Percentiles rank a stretch among this genome's conserved stretches.
These are phyloP conservation scores for Oreohelix idahoensis DNA, from an alignment of 1,140 invertebrate species.

Conservation along the genomic window DNA sequence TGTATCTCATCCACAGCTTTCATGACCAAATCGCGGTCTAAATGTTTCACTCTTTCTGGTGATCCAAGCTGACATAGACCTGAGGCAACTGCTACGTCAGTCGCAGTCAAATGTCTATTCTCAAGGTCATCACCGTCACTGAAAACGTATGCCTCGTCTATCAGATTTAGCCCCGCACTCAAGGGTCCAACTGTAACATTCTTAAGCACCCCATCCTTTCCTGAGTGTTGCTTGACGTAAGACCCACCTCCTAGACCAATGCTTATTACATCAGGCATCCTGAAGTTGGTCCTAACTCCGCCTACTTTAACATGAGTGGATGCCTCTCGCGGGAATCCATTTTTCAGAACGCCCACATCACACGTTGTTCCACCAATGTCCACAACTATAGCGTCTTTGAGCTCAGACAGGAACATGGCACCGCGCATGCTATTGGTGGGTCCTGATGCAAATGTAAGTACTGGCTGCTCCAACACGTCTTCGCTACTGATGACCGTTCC, in stretches of 20 bases:
- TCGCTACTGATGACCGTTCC: conserved; percentile 61
- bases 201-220: background rate
- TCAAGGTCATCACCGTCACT: conserved; percentile 10
- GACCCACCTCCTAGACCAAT: conserved; percentile 70
- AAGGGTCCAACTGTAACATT: conserved; percentile 56
- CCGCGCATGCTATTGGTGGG: conserved; percentile 71
- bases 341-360: conserved; percentile 63
- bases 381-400: conserved; percentile 64
- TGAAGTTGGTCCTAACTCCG: conserved; percentile 64
- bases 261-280: conserved; percentile 68
- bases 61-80: conserved; percentile 53
- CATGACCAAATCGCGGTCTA: conserved; percentile 41
- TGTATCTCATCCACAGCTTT: conserved; percentile 54
- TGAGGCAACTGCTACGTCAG: conserved; percentile 65
- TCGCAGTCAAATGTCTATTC: conserved; percentile 56
- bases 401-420: conserved; percentile 63
- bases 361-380: conserved; percentile 70
- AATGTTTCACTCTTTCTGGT: conserved; percentile 47
- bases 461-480: conserved; percentile 52
- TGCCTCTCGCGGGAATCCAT: conserved; percentile 66
- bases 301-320: conserved; percentile 60
- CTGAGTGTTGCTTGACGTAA: conserved; percentile 49
- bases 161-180: conserved; percentile 63
- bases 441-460: conserved; percentile 68
- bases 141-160: conserved; percentile 56